Percentiles rank a stretch among this genome's conserved stretches.
Conservation (phyloP, 2,888 invertebrate genomes). For the Stegana nigrithorax region DNA sequence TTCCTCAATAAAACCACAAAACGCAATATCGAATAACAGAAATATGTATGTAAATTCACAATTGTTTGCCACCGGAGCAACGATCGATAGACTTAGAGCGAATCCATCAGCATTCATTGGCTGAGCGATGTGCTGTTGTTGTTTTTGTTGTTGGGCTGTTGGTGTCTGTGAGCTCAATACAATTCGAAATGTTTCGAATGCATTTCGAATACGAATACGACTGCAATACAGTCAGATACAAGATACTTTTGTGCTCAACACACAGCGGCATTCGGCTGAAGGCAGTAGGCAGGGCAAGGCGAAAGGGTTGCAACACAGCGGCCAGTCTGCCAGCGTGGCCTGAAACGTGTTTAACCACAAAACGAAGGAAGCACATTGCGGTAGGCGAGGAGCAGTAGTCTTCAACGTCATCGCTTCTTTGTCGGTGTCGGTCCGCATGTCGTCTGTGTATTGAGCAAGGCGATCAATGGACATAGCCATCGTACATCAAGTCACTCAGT, state of each 20-base stretch:
- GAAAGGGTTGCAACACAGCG: no score
- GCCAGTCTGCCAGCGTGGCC: no score
- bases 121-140: not conserved
- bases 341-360: conserved; percentile 55
- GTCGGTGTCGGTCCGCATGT: not conserved
- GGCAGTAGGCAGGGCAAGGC: no score
- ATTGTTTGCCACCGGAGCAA: conserved; percentile 1
- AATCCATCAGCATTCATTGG: conserved; percentile 10
- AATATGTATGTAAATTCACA: conserved; percentile 23
- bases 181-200: not conserved
- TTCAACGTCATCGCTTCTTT: conserved; percentile 12
- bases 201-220: not conserved
- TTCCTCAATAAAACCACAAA: conserved; percentile 49
- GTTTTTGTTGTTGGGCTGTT: no score
- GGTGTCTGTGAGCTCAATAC: not conserved
- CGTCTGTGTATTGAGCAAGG: conserved; percentile 29
- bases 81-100: conserved; percentile 12
- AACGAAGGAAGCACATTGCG: conserved; percentile 52
- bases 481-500: not conserved
- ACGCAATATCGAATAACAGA: conserved; percentile 48
- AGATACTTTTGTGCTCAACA: no score
- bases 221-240: no score
- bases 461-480: conserved; percentile 48
- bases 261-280: no score
- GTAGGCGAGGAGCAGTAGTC: conserved; percentile 15